These are phyloP conservation scores for Halocynthia aurantium DNA, from an alignment of 23 tunicate genomes.

Conservation along the genomic window DNA sequence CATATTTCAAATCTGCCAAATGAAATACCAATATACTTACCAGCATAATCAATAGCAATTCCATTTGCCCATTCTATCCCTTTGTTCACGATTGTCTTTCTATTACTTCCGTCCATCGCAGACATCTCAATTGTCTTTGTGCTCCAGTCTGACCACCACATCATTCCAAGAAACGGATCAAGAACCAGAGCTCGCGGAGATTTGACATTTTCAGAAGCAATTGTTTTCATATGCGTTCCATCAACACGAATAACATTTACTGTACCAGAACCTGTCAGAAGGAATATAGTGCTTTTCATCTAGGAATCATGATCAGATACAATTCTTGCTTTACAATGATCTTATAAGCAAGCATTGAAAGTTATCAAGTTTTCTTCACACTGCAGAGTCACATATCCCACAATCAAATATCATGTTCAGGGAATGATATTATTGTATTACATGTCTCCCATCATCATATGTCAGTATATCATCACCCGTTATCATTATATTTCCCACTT, in stretches of 20 bases:
- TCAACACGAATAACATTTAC: conserved; percentile 62
- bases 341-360: too few relatives aligned
- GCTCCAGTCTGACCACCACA: conserved; percentile 94
- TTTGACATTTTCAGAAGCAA: conserved; percentile 20
- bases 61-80: conserved; percentile 69
- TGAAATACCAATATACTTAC: not conserved
- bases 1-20: too few relatives aligned
- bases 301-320: too few relatives aligned
- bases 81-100: conserved; percentile 33
- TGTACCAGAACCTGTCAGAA: conserved; percentile 55
- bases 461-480: too few relatives aligned
- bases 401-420: too few relatives aligned
- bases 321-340: too few relatives aligned
- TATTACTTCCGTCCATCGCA: conserved; percentile 49
- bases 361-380: too few relatives aligned
- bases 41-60: conserved; percentile 35
- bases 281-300: not conserved
- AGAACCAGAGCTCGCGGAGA: conserved; percentile 51
- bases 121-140: conserved; percentile 58
- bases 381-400: too few relatives aligned
- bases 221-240: conserved; percentile 55
- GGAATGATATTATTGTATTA: too few relatives aligned
- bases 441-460: too few relatives aligned
- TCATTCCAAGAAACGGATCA: conserved; percentile 37
- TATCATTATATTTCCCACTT: too few relatives aligned